phyloP scores from a whole-genome alignment of 2,113 vertebrate species.

The Cyprinodon variegatus region DNA sequence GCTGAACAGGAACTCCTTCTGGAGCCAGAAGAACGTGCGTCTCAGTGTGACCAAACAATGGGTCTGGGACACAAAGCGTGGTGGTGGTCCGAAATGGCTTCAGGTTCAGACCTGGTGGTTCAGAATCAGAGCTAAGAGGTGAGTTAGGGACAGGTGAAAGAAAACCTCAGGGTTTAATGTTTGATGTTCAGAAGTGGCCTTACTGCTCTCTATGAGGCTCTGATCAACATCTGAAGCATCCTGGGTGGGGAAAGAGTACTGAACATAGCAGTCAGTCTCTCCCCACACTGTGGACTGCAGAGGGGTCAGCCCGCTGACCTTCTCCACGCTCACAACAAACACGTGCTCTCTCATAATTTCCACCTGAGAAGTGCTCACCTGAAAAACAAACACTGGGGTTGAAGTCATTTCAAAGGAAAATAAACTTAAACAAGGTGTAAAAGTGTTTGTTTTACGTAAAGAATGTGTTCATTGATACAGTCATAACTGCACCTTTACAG shows the following conservation, averaged over 20 bases:
- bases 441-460: not conserved
- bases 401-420: not conserved
- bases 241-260: constrained; percentile 91
- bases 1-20: constrained; percentile 89
- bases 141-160: not conserved
- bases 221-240: constrained; percentile 63
- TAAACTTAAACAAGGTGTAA: not conserved
- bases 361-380: constrained; percentile 59
- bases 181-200: constrained; percentile 19
- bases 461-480: not conserved
- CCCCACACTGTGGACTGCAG: constrained; percentile 96
- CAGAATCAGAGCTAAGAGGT: constrained; percentile 1
- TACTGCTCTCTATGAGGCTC: constrained; percentile 78
- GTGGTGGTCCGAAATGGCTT: constrained; percentile 87
- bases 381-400: constrained; percentile 14
- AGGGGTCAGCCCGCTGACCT: constrained; percentile 85
- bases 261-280: constrained; percentile 94
- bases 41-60: constrained; percentile 86
- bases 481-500: not conserved
- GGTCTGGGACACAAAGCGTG: constrained; percentile 90
- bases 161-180: fast-evolving
- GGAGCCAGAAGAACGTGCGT: constrained; percentile 86
- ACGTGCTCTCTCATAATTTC: constrained; percentile 83
- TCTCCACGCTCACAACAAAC: constrained; percentile 88
- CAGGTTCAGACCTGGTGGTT: constrained; percentile 80